Conservation (phyloP, 2,888 invertebrate genomes). For the Odontocerum albicorne region DNA sequence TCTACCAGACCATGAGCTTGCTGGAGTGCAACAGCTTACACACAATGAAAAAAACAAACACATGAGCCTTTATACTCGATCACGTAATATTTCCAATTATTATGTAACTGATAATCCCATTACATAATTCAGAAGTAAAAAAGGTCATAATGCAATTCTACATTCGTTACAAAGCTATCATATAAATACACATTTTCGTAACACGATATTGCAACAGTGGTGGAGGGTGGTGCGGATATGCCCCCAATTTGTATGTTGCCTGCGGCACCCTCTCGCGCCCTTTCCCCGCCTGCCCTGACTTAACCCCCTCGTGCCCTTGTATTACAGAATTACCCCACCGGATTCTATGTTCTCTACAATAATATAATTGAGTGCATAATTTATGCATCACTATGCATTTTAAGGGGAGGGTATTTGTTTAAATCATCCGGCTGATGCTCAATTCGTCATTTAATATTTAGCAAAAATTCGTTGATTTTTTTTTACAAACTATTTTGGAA, state of each 20-base stretch:
- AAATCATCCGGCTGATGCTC: slow-evolving; percentile 17
- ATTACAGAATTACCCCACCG: slow-evolving; percentile 25
- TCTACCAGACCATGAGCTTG: too few species aligned
- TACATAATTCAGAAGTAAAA: slow-evolving; percentile 14
- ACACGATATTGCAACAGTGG: slow-evolving; percentile 18
- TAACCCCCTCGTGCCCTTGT: slow-evolving; percentile 15
- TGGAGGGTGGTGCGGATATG: slow-evolving; percentile 7
- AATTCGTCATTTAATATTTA: too few species aligned
- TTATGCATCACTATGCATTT: slow-evolving; percentile 28
- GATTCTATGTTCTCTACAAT: slow-evolving; percentile 24
- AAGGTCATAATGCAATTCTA: slow-evolving; percentile 23
- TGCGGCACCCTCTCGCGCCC: slow-evolving; percentile 22
- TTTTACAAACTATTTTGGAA: too few species aligned
- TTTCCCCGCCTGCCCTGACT: slow-evolving; percentile 7
- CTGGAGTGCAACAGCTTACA: too few species aligned
- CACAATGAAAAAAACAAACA: too few species aligned
- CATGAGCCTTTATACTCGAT: too few species aligned
- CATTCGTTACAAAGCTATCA: slow-evolving; percentile 16
- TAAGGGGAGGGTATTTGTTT: slow-evolving; percentile 18
- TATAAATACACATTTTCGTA: slow-evolving; percentile 22
- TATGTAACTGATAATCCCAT: neutral
- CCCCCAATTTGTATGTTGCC: slow-evolving; percentile 33
- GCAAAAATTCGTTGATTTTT: too few species aligned
- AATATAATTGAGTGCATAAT: slow-evolving; percentile 34
- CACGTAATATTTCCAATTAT: neutral